Percentiles rank a stretch among this genome's conserved stretches.
phyloP scores from a whole-genome alignment of 1,140 invertebrate species.

The Heterodera schachtii region DNA sequence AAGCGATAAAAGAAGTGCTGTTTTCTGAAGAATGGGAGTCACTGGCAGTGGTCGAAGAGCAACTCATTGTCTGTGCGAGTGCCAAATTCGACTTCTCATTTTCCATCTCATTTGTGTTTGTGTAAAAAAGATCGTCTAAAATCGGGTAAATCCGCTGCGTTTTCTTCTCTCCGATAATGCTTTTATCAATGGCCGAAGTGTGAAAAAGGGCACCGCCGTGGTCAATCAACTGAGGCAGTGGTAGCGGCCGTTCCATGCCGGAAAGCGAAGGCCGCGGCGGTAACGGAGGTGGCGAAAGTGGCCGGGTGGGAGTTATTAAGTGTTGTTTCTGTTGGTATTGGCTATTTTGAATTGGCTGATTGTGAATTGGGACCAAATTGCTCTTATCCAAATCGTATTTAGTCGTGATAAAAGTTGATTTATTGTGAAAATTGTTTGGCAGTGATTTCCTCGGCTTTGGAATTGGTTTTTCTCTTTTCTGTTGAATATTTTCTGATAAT shows the following conservation, averaged over 20 bases:
- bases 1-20: constrained; percentile 7
- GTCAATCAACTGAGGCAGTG: constrained; percentile 4
- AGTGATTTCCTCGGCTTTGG: constrained; percentile 28
- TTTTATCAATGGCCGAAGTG: neutral
- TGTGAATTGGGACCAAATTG: constrained; percentile 2
- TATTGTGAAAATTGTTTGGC: constrained; percentile 18
- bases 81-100: neutral
- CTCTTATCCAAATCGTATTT: neutral
- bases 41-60: neutral
- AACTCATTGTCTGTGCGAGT: neutral
- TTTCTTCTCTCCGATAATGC: neutral
- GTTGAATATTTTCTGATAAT: neutral
- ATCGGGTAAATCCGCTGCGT: constrained; percentile 16
- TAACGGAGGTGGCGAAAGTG: constrained; percentile 25
- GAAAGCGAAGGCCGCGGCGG: constrained; percentile 14
- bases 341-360: neutral
- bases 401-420: neutral
- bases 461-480: constrained; percentile 20
- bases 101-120: neutral
- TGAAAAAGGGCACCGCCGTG: neutral
- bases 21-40: constrained; percentile 6
- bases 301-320: neutral
- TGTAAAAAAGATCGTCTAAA: constrained; percentile 21
- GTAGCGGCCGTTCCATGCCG: constrained; percentile 9
- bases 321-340: constrained; percentile 12